Conservation (phyloP, 1,140 invertebrate species). For the Macrotrachela quadricornifera region DNA sequence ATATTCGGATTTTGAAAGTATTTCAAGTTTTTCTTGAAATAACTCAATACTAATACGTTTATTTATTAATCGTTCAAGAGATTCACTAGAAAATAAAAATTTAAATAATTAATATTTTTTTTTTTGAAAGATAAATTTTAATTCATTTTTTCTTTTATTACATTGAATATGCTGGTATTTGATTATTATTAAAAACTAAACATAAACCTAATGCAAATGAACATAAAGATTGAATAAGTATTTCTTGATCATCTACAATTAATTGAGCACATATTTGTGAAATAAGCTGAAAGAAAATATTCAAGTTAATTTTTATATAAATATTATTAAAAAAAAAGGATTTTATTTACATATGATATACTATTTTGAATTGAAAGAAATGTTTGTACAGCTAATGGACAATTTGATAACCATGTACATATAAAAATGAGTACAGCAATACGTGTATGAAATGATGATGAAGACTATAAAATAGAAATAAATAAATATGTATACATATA, state of each 20-base stretch:
- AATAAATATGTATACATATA: no score
- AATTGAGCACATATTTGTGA: constrained; percentile 26
- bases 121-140: background rate
- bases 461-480: no score
- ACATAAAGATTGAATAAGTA: constrained; percentile 66
- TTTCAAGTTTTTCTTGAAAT: constrained; percentile 60
- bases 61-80: constrained; percentile 58
- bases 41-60: constrained; percentile 74
- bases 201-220: constrained; percentile 81
- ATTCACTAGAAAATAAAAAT: constrained; percentile 37
- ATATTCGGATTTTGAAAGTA: constrained; percentile 63
- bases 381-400: constrained; percentile 53
- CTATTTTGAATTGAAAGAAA: constrained; percentile 63
- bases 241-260: constrained; percentile 55
- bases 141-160: constrained; percentile 11
- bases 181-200: constrained; percentile 72
- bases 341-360: constrained; percentile 46
- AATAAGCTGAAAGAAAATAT: constrained; percentile 18
- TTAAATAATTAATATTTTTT: no score
- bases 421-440: constrained; percentile 74
- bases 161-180: constrained; percentile 49
- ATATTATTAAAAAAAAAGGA: background rate
- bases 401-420: constrained; percentile 65
- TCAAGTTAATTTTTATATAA: constrained; percentile 17
- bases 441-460: constrained; percentile 51